Percentiles rank a stretch among this genome's conserved stretches.
Evolutionary conservation across 2,888 invertebrate species (phyloP).

Genomic region (Dicyrtoma fusca): DNA sequence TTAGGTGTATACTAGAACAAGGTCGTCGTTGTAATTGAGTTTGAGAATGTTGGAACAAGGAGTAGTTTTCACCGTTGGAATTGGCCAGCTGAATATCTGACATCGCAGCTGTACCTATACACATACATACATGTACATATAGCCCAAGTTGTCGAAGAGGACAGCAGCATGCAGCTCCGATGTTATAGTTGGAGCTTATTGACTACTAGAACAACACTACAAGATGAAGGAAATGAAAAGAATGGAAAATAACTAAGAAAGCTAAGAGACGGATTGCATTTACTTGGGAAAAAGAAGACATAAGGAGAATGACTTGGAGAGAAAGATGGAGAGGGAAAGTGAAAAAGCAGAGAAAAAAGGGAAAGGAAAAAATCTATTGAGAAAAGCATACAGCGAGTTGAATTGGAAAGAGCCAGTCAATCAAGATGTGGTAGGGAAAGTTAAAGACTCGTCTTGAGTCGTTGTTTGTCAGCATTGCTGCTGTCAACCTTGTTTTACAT

Average conservation of each 20-base stretch:
- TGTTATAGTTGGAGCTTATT: no score
- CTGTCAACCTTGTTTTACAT: constrained; percentile 28
- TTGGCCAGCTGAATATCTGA: constrained; percentile 13
- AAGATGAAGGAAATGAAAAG: not conserved
- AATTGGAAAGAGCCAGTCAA: constrained; percentile 2
- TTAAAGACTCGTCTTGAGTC: constrained; percentile 15
- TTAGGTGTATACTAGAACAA: constrained; percentile 1
- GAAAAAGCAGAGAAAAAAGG: no score
- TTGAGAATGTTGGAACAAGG: constrained; percentile 21
- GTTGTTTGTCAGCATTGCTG: constrained; percentile 10
- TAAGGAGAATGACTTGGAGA: constrained; percentile 7
- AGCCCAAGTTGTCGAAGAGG: no score
- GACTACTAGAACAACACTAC: no score
- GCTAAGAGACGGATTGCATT: not conserved
- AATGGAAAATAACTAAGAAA: not conserved
- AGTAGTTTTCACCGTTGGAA: constrained; percentile 8
- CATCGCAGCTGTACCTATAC: no score
- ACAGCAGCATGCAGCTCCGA: no score
- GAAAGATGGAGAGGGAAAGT: not conserved
- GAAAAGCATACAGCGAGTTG: not conserved
- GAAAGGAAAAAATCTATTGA: not conserved
- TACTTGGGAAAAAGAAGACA: constrained; percentile 4
- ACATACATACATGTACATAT: no score
- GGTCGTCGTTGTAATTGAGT: constrained; percentile 26
- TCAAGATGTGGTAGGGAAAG: constrained; percentile 15